Evolutionary conservation across 1,140 invertebrate genomes (phyloP), one percentile per base, ranked within the genome.

Genomic region (Drosophila takahashii): DNA sequence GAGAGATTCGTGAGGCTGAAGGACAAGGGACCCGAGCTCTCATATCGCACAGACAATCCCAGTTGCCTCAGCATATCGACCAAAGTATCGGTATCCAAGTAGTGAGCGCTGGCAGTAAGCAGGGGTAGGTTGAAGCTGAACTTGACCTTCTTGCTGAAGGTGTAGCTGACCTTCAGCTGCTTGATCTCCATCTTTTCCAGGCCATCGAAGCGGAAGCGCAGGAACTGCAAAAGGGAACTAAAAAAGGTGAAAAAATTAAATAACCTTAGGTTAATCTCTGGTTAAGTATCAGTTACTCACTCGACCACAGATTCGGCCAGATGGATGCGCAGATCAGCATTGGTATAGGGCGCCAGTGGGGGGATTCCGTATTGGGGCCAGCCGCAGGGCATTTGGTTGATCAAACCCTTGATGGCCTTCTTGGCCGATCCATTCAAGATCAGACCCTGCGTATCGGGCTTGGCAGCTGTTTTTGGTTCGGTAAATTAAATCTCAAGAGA

Each of bases 201-300:
- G 57, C 90, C 90, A 84, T 92, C 90, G 26, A 92, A 76, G 37
- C 90, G 90, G 74, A 92, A 92, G 36, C 87, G 90, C 27, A 91
- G 41, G 34, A 91, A 81, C 71, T 92, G 84, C n/a, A 84, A 3
- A 13, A 91, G 26, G 1, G 79, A 16, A 6, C 90, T 64, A 27
- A 18, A 13, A 34, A 26, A 4, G 22, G 3, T 22, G 22, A 22
- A 22, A 22, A 22, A 2, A 22, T 22, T 22, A 2, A 22, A 22
- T 22, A 22, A 22, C 22, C 22, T 22, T 2, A 22, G 22, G 22
- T 22, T 3, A 22, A 22, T 22, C 22, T 18, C 27, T 29, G 11
- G 1, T 29, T 4, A 13, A n/a, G 15, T 6, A 15, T 0, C 1
- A 18, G 32, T 11, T 11, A 90, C 90, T 90, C 53, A 92, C 90